These are phyloP conservation scores for Drosophila birchii DNA, from an alignment of 2,888 invertebrate genomes.

Conservation along the genomic window DNA sequence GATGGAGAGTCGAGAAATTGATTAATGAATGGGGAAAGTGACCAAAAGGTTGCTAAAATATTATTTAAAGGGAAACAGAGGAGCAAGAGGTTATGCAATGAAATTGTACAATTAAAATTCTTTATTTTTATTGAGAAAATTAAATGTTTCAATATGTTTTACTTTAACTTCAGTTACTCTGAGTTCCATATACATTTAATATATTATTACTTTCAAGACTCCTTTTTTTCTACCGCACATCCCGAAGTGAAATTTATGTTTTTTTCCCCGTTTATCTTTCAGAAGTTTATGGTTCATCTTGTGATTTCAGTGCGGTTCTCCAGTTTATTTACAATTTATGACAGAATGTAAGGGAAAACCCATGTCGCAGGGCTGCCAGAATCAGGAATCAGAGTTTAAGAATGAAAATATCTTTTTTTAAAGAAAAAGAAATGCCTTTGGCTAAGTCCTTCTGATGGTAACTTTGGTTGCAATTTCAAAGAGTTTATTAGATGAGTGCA, in stretches of 20 bases:
- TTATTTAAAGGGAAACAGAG: neutral
- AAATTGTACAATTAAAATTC: neutral
- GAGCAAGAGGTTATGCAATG: neutral
- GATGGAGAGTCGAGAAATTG: neutral
- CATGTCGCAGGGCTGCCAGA: slow-evolving; percentile 6
- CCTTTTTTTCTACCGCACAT: neutral
- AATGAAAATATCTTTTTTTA: neutral
- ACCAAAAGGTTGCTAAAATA: slow-evolving; percentile 16
- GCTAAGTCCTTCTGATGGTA: neutral
- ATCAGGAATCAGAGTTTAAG: neutral
- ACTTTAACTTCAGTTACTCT: neutral
- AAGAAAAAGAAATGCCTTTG: neutral
- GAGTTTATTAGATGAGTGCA: slow-evolving; percentile 22
- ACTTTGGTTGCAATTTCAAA: slow-evolving; percentile 14
- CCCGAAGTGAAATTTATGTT: slow-evolving; percentile 17
- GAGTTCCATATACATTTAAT: neutral
- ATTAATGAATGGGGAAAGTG: slow-evolving; percentile 30
- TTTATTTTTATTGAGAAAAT: too few species aligned
- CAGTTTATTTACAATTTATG: slow-evolving; percentile 41
- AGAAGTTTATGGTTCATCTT: slow-evolving; percentile 40
- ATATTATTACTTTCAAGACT: neutral
- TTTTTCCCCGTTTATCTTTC: slow-evolving; percentile 21
- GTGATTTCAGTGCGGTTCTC: slow-evolving; percentile 9
- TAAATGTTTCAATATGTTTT: neutral
- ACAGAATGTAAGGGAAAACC: slow-evolving; percentile 15